Evolutionary conservation across 2,797 vertebrate genomes (phyloP).

Genomic region (Xyrichtys novacula): DNA sequence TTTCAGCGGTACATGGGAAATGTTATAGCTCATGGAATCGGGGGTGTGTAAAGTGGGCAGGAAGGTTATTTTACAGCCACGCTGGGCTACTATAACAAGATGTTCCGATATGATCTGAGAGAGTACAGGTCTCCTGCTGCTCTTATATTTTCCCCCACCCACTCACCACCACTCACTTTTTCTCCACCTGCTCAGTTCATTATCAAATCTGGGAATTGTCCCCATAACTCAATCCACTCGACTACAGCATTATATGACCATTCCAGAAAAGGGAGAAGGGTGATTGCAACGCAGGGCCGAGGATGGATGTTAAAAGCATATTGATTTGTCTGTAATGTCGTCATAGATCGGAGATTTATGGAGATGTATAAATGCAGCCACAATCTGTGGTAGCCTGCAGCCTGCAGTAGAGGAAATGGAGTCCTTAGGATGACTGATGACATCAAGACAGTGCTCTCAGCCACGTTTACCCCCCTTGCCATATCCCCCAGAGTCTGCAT

Average conservation of each 20-base stretch:
- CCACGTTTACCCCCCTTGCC: slow-evolving; percentile 47
- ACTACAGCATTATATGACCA: slow-evolving; percentile 84
- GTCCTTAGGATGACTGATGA: slow-evolving; percentile 84
- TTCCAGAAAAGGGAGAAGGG: slow-evolving; percentile 78
- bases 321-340: slow-evolving; percentile 87
- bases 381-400: slow-evolving; percentile 75
- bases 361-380: slow-evolving; percentile 81
- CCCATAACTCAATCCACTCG: slow-evolving; percentile 82
- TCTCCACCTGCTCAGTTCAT: slow-evolving; percentile 81
- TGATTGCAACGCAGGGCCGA: slow-evolving; percentile 78
- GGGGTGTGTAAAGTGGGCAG: slow-evolving; percentile 72
- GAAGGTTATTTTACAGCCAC: slow-evolving; percentile 81
- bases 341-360: slow-evolving; percentile 85
- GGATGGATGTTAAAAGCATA: slow-evolving; percentile 89
- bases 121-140: slow-evolving; percentile 77
- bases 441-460: slow-evolving; percentile 77
- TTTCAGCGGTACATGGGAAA: slow-evolving; percentile 34
- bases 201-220: slow-evolving; percentile 89
- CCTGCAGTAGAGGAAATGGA: slow-evolving; percentile 79
- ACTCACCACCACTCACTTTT: slow-evolving; percentile 48
- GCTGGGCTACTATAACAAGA: slow-evolving; percentile 81
- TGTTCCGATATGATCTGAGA: slow-evolving; percentile 85
- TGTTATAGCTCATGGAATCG: slow-evolving; percentile 57
- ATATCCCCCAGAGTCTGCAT: slow-evolving; percentile 42
- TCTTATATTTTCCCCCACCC: slow-evolving; percentile 67